These are phyloP conservation scores for Entomobrya proxima DNA, from an alignment of 2,888 invertebrate genomes.

Conservation along the genomic window DNA sequence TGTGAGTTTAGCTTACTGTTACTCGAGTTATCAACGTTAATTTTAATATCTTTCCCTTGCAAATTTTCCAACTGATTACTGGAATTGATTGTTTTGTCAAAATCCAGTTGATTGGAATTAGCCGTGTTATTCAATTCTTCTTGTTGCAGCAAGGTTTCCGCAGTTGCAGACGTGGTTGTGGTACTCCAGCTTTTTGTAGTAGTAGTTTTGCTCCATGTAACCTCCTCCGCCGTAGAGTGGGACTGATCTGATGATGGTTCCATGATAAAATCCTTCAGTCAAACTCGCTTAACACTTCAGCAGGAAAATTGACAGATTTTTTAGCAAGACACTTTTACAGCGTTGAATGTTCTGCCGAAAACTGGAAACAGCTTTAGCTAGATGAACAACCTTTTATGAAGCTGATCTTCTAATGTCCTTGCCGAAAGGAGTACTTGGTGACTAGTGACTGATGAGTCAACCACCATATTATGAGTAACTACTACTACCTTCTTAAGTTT, in stretches of 20 bases:
- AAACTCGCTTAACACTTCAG: not conserved
- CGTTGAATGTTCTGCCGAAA: not conserved
- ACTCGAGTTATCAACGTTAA: not conserved
- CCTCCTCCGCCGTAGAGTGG: slow-evolving; percentile 29
- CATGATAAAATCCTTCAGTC: not conserved
- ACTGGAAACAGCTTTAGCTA: slow-evolving; percentile 13
- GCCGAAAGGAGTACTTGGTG: slow-evolving; percentile 1
- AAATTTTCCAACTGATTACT: not conserved
- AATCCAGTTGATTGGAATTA: not conserved
- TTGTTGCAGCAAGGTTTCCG: not conserved
- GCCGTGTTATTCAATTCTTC: not conserved
- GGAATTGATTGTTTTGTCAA: not conserved
- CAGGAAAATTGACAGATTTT: not conserved
- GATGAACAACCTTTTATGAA: slow-evolving; percentile 39
- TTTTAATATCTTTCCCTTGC: slow-evolving; percentile 8
- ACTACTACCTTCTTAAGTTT: too few relatives aligned
- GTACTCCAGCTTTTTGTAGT: slow-evolving; percentile 20
- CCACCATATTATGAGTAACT: not conserved
- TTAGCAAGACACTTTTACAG: not conserved
- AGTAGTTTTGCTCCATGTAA: slow-evolving; percentile 19
- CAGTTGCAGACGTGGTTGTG: not conserved
- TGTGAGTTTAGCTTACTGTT: not conserved
- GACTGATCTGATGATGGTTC: slow-evolving; percentile 2
- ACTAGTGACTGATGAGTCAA: not conserved
- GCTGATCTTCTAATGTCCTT: slow-evolving; percentile 27